Conservation (phyloP, 2,797 vertebrate genomes). For the Rhinella marina region DNA sequence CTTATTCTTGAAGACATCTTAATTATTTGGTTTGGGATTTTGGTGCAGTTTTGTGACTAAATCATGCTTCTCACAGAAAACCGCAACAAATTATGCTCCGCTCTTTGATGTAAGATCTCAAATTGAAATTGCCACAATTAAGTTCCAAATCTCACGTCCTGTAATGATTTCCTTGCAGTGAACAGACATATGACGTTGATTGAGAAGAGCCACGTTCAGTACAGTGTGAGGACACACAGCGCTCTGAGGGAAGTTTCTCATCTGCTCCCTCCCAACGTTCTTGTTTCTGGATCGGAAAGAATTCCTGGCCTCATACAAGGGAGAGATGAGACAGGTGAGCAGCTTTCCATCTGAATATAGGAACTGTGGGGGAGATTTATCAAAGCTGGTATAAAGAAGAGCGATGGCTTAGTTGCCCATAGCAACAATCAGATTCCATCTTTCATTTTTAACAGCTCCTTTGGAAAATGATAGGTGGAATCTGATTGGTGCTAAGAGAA, state of each 20-base stretch:
- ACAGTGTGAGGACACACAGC: conserved; percentile 76
- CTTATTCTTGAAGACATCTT: neutral
- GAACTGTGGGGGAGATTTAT: too few relatives aligned
- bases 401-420: too few relatives aligned
- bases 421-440: too few relatives aligned
- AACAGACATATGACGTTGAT: conserved; percentile 75
- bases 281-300: conserved; percentile 80
- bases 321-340: conserved; percentile 70
- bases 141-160: conserved; percentile 33
- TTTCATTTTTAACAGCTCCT: too few relatives aligned
- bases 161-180: conserved; percentile 72
- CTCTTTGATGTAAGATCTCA: conserved; percentile 8
- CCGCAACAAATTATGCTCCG: neutral
- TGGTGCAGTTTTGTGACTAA: neutral
- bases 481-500: too few relatives aligned
- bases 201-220: conserved; percentile 81
- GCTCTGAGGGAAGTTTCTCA: conserved; percentile 75
- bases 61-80: neutral
- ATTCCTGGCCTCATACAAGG: conserved; percentile 80
- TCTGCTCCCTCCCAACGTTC: conserved; percentile 87
- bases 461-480: too few relatives aligned
- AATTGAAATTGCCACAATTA: conserved; percentile 61
- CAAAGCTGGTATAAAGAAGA: too few relatives aligned
- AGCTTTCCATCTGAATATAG: too few relatives aligned
- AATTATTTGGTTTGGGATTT: neutral